phyloP scores from a whole-genome alignment of 2,797 vertebrate species.

The Xiphophorus birchmanni region DNA sequence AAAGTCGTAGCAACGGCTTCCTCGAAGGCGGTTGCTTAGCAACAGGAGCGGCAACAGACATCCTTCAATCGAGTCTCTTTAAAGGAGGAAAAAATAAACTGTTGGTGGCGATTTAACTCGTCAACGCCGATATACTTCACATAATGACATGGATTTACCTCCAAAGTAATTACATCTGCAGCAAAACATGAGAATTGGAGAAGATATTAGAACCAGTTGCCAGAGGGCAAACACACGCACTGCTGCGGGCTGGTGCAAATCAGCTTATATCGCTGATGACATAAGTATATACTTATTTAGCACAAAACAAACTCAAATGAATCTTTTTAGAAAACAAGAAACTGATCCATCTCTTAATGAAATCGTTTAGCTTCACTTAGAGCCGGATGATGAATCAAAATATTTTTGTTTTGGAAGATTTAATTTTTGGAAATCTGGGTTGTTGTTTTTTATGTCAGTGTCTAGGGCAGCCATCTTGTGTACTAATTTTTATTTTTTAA shows the following conservation, averaged over 20 bases:
- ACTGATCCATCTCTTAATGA: background rate
- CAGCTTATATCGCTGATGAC: background rate
- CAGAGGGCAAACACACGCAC: constrained; percentile 12
- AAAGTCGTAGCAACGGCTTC: constrained; percentile 35
- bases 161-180: background rate
- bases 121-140: constrained; percentile 33
- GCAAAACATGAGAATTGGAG: constrained; percentile 1
- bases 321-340: background rate
- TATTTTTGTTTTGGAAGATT: no score
- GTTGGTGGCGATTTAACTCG: constrained; percentile 41
- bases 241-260: constrained; percentile 20
- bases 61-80: constrained; percentile 34
- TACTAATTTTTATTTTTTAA: no score
- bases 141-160: constrained; percentile 14
- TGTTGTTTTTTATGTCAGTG: no score
- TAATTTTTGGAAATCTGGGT: no score
- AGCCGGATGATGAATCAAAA: no score
- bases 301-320: background rate
- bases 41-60: constrained; percentile 56
- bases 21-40: constrained; percentile 55
- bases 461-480: no score
- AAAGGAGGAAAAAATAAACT: background rate
- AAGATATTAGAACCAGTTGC: constrained; percentile 21
- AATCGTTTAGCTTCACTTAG: background rate
- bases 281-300: background rate